phyloP scores from a whole-genome alignment of 1,140 invertebrate species.

The Ceratitis capitata region DNA sequence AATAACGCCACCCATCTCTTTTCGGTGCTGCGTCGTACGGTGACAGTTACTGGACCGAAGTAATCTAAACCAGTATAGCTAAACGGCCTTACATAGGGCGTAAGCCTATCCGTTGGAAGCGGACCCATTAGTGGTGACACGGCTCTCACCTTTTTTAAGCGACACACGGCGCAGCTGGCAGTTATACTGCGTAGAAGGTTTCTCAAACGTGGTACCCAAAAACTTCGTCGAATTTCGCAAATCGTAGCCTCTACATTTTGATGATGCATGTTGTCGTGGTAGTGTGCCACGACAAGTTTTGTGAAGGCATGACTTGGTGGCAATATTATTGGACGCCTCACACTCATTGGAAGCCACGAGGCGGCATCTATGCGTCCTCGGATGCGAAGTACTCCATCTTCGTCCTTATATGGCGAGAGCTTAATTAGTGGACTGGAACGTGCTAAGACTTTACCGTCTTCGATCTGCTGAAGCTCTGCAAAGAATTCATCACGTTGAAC shows the following conservation, averaged over 20 bases:
- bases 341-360: too few species aligned
- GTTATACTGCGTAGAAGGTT: neutral
- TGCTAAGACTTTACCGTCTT: neutral
- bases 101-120: slow-evolving; percentile 1
- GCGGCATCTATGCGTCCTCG: too few species aligned
- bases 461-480: too few species aligned
- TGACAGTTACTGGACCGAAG: slow-evolving; percentile 8
- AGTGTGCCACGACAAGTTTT: too few species aligned
- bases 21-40: neutral
- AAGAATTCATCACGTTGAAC: too few species aligned
- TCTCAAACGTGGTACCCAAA: slow-evolving; percentile 33
- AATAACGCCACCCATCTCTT: slow-evolving; percentile 38
- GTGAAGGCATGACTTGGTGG: too few species aligned
- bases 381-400: too few species aligned
- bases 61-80: slow-evolving; percentile 19
- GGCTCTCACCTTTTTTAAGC: neutral
- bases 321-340: neutral
- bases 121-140: too few species aligned
- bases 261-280: too few species aligned
- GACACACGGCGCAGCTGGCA: neutral
- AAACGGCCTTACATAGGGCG: slow-evolving; percentile 39
- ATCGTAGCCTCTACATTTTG: slow-evolving; percentile 18
- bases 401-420: neutral
- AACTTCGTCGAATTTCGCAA: slow-evolving; percentile 13
- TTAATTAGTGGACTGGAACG: neutral